phyloP scores from a whole-genome alignment of 2,113 vertebrate genomes.

The Pristiophorus japonicus region DNA sequence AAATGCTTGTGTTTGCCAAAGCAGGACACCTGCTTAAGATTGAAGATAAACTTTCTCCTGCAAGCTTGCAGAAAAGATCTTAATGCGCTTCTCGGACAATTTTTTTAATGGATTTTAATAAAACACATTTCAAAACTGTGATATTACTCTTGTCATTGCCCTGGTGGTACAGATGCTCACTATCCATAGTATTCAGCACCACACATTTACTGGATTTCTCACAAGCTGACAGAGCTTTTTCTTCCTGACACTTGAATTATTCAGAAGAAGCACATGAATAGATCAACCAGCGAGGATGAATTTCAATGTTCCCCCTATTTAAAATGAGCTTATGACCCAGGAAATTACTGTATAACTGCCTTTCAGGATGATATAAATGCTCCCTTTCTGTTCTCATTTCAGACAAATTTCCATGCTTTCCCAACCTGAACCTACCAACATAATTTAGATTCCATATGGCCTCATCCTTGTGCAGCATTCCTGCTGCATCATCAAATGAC shows the following conservation, averaged over 20 bases:
- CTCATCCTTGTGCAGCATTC: constrained; percentile 1
- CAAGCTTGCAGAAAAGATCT: not conserved
- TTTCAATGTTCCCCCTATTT: constrained; percentile 32
- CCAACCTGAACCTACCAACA: constrained; percentile 36
- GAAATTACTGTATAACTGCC: constrained; percentile 34
- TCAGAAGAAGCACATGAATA: constrained; percentile 12
- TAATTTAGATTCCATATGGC: constrained; percentile 35
- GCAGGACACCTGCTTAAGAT: not conserved
- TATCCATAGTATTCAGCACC: no score
- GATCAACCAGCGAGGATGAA: constrained; percentile 19
- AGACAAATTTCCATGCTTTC: constrained; percentile 36
- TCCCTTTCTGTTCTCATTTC: constrained; percentile 35
- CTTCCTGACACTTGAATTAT: not conserved
- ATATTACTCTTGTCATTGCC: not conserved
- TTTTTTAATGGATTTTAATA: not conserved
- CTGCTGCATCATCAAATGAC: constrained; percentile 35
- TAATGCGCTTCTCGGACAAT: not conserved
- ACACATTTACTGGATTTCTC: not conserved
- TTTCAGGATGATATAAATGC: constrained; percentile 35
- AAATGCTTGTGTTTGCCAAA: constrained; percentile 14
- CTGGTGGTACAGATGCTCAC: not conserved
- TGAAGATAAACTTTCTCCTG: not conserved
- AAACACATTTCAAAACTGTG: not conserved
- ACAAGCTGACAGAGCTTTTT: not conserved
- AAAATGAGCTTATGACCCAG: constrained; percentile 36